Evolutionary conservation across 2,113 vertebrate genomes (phyloP).

Genomic region (Cyanoramphus novaezelandiae): DNA sequence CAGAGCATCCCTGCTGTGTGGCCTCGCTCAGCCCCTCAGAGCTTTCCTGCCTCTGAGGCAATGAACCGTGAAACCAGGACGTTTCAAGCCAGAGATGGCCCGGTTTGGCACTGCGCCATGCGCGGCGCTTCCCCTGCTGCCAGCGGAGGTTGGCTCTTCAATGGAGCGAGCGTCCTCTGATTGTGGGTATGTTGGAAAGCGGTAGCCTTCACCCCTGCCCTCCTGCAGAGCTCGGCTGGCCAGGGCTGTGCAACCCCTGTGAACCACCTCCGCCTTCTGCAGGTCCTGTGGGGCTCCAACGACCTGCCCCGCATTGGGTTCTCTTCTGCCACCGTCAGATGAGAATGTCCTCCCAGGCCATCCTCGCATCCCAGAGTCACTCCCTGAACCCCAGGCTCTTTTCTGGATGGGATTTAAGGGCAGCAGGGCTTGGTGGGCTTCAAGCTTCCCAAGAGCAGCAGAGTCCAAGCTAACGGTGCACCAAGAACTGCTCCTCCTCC

Average conservation of each 20-base stretch:
- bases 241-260: rapidly evolving
- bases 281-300: rapidly evolving
- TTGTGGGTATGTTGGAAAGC: background rate
- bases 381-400: background rate
- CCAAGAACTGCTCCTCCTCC: background rate
- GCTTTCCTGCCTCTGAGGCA: background rate
- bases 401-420: background rate
- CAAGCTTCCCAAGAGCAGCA: background rate
- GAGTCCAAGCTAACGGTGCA: background rate
- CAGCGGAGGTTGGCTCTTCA: rapidly evolving
- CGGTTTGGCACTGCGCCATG: rapidly evolving
- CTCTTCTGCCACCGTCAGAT: rapidly evolving
- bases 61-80: background rate
- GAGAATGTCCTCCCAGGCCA: background rate
- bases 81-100: background rate
- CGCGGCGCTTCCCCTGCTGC: background rate
- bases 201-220: rapidly evolving
- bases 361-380: rapidly evolving
- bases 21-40: background rate
- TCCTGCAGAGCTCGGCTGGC: rapidly evolving
- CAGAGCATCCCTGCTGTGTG: background rate
- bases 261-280: rapidly evolving
- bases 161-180: rapidly evolving
- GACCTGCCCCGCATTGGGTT: background rate
- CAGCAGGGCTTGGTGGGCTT: background rate